Conservation (phyloP, 2,113 vertebrate genomes). For the Lepisosteus osseus region DNA sequence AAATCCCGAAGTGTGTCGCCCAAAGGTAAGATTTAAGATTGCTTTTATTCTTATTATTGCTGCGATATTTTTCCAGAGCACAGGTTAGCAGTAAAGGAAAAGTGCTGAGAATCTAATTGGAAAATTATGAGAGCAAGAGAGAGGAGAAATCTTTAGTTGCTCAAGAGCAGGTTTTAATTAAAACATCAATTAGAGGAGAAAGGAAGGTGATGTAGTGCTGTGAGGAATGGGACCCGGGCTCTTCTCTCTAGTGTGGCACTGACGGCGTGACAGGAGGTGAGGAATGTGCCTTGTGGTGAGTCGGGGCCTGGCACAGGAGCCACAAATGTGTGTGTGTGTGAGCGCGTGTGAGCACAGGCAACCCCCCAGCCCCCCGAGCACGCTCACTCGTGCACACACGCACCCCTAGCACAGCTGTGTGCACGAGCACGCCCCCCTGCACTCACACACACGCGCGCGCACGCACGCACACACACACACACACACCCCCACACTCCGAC, state of each 20-base stretch:
- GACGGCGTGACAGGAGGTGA: conserved; percentile 10
- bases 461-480: neutral
- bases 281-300: conserved; percentile 22
- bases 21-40: conserved; percentile 73
- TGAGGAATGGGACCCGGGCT: conserved; percentile 9
- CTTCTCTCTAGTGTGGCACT: neutral
- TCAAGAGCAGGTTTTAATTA: conserved; percentile 1
- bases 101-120: neutral
- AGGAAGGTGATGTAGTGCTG: conserved; percentile 9
- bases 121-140: conserved; percentile 28
- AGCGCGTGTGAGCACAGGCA: neutral
- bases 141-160: conserved; percentile 10
- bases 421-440: neutral
- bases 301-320: conserved; percentile 27
- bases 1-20: conserved; percentile 86
- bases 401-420: neutral
- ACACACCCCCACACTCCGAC: neutral
- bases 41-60: no score
- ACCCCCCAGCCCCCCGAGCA: neutral
- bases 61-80: neutral
- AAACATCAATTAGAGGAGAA: neutral
- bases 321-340: neutral
- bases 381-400: conserved; percentile 10
- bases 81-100: neutral
- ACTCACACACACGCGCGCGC: neutral